phyloP scores from a whole-genome alignment of 2,797 vertebrate genomes.

The Tokudaia tokunoshimensis region DNA sequence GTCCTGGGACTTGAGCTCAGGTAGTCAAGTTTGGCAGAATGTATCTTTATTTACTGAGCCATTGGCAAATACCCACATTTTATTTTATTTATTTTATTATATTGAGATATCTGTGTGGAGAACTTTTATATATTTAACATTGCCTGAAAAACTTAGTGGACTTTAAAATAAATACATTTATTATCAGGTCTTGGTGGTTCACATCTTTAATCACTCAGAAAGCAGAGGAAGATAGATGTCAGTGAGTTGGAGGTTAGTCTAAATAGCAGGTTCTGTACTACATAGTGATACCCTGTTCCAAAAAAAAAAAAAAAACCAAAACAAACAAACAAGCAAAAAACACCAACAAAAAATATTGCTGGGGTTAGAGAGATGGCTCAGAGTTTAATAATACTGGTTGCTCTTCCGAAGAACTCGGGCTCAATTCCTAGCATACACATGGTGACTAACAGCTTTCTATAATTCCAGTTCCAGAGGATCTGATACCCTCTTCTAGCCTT shows the following conservation, averaged over 20 bases:
- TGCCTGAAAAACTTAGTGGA: not conserved
- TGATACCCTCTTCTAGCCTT: not conserved
- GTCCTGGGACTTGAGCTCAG: too few relatives aligned
- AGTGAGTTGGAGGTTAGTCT: not conserved
- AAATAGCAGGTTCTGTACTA: not conserved
- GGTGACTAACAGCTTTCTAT: not conserved
- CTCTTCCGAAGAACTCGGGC: not conserved
- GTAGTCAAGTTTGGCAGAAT: not conserved
- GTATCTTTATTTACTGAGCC: not conserved
- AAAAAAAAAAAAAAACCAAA: not conserved
- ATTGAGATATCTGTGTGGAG: slow-evolving; percentile 22
- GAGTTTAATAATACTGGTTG: not conserved
- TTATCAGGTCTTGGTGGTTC: not conserved
- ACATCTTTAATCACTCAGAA: not conserved
- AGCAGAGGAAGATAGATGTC: not conserved
- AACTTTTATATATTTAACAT: slow-evolving; percentile 18
- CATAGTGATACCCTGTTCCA: not conserved
- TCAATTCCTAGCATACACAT: too few relatives aligned
- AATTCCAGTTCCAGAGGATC: not conserved
- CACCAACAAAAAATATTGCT: not conserved
- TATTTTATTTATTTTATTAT: slow-evolving; percentile 37
- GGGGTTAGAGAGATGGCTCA: not conserved
- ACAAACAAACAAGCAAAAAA: not conserved
- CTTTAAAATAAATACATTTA: not conserved
- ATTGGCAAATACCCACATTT: not conserved